Evolutionary conservation across 2,888 invertebrate species (phyloP), one percentile per base, ranked within the genome.

Genomic region (Diarsia rubi): DNA sequence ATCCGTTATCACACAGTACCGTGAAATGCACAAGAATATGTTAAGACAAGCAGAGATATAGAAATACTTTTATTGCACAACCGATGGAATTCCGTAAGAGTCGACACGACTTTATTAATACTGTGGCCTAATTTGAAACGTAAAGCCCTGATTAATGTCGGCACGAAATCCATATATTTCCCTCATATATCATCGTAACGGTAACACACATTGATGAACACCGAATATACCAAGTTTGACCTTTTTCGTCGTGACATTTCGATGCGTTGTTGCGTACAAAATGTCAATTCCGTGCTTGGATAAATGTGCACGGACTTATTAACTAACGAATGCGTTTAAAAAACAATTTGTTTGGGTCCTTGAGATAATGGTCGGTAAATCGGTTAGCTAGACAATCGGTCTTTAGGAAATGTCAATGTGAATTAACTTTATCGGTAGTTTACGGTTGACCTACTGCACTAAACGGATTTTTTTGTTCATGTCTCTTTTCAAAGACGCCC

Each of bases 281-380:
- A 95, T 96, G 96, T 93, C 96, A 93, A 94, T 89, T 94, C 90
- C 96, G 96, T 96, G 96, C 93, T 70, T 82, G 91, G 90, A 92
- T 92, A 91, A 90, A 75, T 78, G 81, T 74, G 79, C 69, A 84
- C 67, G 68, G 86, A 79, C 72, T 79, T 84, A 83, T 81, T 73
- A 74, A 84, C 75, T 84, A 83, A 84, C 83, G 78, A 78, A 79
- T 69, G 83, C 73, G 63, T 80, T 84, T 87, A 87, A 85, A 85
- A 85, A 83, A 78, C 73, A 69, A 86, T 86, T 73, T 71, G 75
- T 79, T 75, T 71, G 47, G 44, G 66, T 76, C 64, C 71, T 75
- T 82, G 69, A 68, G 42, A 49, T 83, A 83, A 79, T 78, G 60
- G 69, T 72, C 62, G 71, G 69, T 64, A 67, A 70, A 52, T 73